Conservation (phyloP, 1,140 invertebrate genomes). For the Ceratosolen solmsi region DNA sequence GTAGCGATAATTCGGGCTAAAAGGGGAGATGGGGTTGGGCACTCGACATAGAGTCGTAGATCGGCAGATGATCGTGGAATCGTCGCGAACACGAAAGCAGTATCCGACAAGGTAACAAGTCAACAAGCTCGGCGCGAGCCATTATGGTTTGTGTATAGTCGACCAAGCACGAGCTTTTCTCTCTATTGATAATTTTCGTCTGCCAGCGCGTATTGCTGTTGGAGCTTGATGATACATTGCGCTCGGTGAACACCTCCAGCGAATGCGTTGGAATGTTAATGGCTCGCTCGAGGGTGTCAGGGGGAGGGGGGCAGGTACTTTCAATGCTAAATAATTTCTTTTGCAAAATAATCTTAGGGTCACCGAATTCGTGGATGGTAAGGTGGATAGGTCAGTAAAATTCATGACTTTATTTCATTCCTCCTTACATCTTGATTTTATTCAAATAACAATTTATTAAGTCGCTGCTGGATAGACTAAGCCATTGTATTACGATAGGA, state of each 20-base stretch:
- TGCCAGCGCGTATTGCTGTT: constrained; percentile 15
- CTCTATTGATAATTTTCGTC: constrained; percentile 70
- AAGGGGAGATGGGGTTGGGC: constrained; percentile 18
- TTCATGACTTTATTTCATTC: too few species aligned
- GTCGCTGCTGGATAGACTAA: too few species aligned
- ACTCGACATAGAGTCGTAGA: constrained; percentile 46
- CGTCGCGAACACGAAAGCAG: constrained; percentile 54
- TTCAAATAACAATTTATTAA: too few species aligned
- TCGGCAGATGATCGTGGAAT: constrained; percentile 71
- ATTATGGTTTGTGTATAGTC: constrained; percentile 47
- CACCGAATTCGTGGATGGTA: too few species aligned
- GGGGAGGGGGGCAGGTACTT: too few species aligned
- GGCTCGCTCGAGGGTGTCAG: not conserved
- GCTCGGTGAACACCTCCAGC: constrained; percentile 19
- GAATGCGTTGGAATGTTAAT: not conserved
- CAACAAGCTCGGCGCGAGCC: constrained; percentile 60
- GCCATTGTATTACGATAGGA: too few species aligned
- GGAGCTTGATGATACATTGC: constrained; percentile 63
- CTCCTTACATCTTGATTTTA: too few species aligned
- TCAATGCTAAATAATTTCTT: too few species aligned
- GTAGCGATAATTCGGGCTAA: constrained; percentile 10
- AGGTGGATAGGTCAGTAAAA: too few species aligned
- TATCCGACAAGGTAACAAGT: constrained; percentile 73
- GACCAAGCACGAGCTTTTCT: constrained; percentile 67
- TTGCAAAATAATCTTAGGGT: too few species aligned